Conservation (phyloP, 2,888 invertebrate genomes). For the Thereva nobilitata region DNA sequence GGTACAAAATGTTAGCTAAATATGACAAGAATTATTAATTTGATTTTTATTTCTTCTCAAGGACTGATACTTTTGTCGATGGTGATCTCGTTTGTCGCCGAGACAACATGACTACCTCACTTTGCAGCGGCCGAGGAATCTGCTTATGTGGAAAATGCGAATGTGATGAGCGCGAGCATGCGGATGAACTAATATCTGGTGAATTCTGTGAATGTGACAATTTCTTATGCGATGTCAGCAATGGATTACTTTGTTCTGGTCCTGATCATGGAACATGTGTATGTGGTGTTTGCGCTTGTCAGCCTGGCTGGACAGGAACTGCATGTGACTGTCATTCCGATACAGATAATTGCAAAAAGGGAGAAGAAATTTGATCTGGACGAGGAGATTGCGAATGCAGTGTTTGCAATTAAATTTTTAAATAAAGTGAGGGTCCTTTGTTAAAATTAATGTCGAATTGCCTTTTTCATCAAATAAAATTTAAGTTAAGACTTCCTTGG, state of each 20-base stretch:
- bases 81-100: constrained; percentile 67
- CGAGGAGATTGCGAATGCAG: no score
- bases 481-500: no score
- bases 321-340: no score
- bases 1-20: constrained; percentile 44
- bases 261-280: constrained; percentile 81
- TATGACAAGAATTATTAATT: not conserved
- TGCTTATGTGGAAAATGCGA: constrained; percentile 83
- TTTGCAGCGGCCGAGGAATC: constrained; percentile 77
- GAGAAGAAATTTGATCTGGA: no score
- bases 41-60: not conserved
- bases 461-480: no score
- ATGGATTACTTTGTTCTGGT: constrained; percentile 80
- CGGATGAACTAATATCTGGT: constrained; percentile 70
- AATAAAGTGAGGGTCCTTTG: no score
- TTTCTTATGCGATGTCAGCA: constrained; percentile 88
- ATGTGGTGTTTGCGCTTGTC: constrained; percentile 77
- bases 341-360: no score
- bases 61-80: constrained; percentile 35
- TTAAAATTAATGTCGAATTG: no score
- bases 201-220: constrained; percentile 94
- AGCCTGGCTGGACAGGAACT: no score
- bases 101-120: constrained; percentile 66
- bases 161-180: constrained; percentile 68
- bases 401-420: no score